Conservation (phyloP, 2,888 invertebrate genomes). For the Macrophya annulata region DNA sequence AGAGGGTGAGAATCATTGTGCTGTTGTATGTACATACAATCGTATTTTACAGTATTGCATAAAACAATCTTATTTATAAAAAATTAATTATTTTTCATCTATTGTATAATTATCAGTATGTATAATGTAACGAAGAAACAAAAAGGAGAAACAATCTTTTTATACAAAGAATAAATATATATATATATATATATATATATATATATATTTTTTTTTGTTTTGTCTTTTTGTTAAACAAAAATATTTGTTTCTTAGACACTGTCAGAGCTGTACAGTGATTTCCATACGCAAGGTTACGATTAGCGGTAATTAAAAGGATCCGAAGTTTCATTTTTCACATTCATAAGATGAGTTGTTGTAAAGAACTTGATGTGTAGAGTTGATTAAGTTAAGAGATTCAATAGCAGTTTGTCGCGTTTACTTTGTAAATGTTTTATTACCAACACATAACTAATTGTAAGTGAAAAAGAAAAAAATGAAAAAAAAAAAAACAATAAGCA, state of each 20-base stretch:
- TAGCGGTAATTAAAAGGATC: not conserved
- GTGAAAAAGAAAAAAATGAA: not conserved
- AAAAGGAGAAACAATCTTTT: not conserved
- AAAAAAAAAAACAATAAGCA: not conserved
- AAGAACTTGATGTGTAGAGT: not conserved
- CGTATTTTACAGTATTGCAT: not conserved
- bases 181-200: no score
- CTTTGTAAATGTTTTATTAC: conserved; percentile 42
- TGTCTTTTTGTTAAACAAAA: not conserved
- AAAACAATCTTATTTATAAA: not conserved
- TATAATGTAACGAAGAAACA: not conserved
- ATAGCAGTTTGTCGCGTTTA: conserved; percentile 28
- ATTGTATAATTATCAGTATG: not conserved
- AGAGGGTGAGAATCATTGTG: conserved; percentile 19
- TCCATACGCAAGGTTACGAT: not conserved
- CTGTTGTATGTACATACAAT: conserved; percentile 23
- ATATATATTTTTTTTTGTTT: not conserved
- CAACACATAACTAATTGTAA: conserved; percentile 21
- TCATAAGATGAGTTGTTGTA: conserved; percentile 4
- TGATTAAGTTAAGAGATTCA: conserved; percentile 17
- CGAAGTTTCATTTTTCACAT: not conserved
- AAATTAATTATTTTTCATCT: not conserved
- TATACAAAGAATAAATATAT: not conserved
- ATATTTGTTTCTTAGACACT: not conserved
- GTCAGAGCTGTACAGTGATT: not conserved